These are phyloP conservation scores for Ochotona curzoniae DNA, from an alignment of 2,113 vertebrate species.

Conservation along the genomic window DNA sequence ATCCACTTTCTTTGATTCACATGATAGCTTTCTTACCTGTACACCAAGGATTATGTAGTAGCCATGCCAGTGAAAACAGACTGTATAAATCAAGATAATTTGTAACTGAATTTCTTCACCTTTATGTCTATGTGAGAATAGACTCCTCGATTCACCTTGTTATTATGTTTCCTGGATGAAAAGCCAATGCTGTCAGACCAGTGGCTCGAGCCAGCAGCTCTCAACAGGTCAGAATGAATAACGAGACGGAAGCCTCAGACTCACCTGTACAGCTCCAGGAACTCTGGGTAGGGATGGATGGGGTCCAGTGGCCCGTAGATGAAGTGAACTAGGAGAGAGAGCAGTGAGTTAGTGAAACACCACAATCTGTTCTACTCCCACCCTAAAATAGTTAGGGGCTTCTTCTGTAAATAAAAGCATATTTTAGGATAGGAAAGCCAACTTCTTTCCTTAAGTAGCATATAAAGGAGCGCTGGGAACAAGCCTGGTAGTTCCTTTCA, in stretches of 20 bases:
- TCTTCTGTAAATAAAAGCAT: neutral
- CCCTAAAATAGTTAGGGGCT: neutral
- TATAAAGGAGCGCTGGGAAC: neutral
- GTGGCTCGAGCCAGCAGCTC: neutral
- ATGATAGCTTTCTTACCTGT: neutral
- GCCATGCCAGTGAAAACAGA: constrained; percentile 20
- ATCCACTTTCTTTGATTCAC: neutral
- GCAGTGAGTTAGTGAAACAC: constrained; percentile 1
- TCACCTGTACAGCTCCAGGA: constrained; percentile 95
- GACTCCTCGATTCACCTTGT: neutral
- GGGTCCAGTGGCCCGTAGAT: constrained; percentile 97
- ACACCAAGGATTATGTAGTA: neutral
- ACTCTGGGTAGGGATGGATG: constrained; percentile 94
- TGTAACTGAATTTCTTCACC: neutral
- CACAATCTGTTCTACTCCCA: neutral
- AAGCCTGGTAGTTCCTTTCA: neutral
- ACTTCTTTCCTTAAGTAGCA: neutral
- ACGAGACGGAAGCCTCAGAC: constrained; percentile 71
- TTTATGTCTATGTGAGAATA: constrained; percentile 11
- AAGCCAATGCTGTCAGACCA: neutral
- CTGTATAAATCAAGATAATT: neutral
- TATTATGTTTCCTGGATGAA: constrained; percentile 15
- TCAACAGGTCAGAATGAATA: neutral
- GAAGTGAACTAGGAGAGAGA: constrained; percentile 91
- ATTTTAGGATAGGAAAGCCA: neutral